phyloP scores from a whole-genome alignment of 2,888 invertebrate species.

The Sinelater perroti region DNA sequence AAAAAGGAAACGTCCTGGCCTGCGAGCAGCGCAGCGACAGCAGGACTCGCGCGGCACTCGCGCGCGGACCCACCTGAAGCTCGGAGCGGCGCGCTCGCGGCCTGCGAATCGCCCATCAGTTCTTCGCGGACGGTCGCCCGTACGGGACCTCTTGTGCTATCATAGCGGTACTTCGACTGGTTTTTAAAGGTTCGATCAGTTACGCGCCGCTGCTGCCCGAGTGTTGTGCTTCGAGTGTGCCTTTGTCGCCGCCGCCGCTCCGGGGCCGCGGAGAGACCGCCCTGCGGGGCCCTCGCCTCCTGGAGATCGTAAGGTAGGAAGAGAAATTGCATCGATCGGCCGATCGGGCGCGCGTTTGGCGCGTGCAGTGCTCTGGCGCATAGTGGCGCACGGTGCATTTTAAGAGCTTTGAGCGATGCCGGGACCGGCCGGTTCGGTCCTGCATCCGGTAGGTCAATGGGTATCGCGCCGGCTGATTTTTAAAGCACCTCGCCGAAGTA shows the following conservation, averaged over 20 bases:
- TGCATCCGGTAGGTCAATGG: conserved; percentile 23
- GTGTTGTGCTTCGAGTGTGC: conserved; percentile 37
- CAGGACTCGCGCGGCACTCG: conserved; percentile 28
- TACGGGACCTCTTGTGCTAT: conserved; percentile 49
- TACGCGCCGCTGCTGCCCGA: conserved; percentile 39
- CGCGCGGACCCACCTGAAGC: conserved; percentile 37
- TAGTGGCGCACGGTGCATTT: neutral
- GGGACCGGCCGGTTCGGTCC: no score
- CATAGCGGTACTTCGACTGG: conserved; percentile 50
- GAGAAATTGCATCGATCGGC: neutral
- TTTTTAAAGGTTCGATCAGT: conserved; percentile 46
- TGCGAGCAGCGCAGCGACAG: conserved; percentile 11
- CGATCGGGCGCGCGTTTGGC: no score
- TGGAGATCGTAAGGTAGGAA: conserved; percentile 8
- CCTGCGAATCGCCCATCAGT: conserved; percentile 49
- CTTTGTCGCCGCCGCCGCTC: no score
- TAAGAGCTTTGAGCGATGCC: conserved; percentile 1
- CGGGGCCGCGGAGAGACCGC: no score
- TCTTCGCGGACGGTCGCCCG: conserved; percentile 48
- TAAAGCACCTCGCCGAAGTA: conserved; percentile 4
- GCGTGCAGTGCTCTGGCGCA: no score
- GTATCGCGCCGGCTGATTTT: conserved; percentile 7
- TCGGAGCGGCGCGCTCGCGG: conserved; percentile 25
- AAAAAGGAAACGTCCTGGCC: no score
- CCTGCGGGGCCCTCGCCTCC: no score